Evolutionary conservation across 2,888 invertebrate genomes (phyloP), one percentile per base, ranked within the genome.

Genomic region (Apodemia hepburni): DNA sequence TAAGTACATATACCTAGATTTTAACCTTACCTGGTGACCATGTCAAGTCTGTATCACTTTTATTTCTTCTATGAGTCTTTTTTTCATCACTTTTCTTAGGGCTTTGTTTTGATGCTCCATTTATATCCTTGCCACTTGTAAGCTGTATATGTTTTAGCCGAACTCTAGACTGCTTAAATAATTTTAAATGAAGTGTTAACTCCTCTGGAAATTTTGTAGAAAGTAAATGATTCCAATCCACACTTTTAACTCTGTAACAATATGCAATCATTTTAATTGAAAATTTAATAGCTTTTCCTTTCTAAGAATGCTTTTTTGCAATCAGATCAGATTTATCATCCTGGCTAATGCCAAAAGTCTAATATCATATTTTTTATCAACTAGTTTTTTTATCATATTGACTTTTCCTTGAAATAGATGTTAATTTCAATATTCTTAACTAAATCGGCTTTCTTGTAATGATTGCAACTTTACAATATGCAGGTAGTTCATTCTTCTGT

Each of bases 161-260:
- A 65, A 88, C 93, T 75, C 94, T 89, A 0, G 98, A 96, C 78
- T 97, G 95, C 71, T 97, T 94, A 80, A 96, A 98, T 27, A 98
- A 87, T 69, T 97, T 93, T 69, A 98, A 93, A 87, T 98, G 98
- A 33, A 96, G 95, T 1, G 97, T 98, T 68, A 97, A 94, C 85
- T 98, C 98, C 83, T 98, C 98, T 1, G 98, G 97, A 65, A 98
- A 92, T 68, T 95, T 93, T 42, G 96, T 96, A 22, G 98, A 97
- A 65, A 98, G 92, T 74, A 97, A 96, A 47, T 97, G 95, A 73
- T 97, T 95, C 97, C 98, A 97, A 82, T 98, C 97, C 15, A 98
- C 95, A 77, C 96, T 95, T 92, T 97, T 97, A 58, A 97, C 80
- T 75, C 91, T 91, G 73, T 59, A 59, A 51, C 1, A 15, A 62